phyloP scores from a whole-genome alignment of 2,888 invertebrate species.

The Lithosia quadra region DNA sequence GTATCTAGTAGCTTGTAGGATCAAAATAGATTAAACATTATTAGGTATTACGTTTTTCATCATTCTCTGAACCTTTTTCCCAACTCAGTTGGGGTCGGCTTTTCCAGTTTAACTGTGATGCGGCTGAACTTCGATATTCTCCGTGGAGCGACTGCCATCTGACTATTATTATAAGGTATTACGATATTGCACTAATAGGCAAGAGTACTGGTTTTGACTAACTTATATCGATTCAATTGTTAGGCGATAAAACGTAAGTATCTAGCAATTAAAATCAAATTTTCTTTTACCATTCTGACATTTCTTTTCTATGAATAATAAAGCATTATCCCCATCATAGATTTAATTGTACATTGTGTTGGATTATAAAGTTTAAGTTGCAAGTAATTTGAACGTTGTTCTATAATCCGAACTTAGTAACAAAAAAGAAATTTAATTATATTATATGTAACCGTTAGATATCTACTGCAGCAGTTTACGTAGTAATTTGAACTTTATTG shows the following conservation, averaged over 20 bases:
- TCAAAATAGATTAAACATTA: neutral
- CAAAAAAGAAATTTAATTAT: conserved; percentile 24
- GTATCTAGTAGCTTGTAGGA: neutral
- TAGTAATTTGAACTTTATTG: conserved; percentile 23
- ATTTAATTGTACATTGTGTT: neutral
- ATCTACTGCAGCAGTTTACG: neutral
- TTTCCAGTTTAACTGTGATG: too few relatives aligned
- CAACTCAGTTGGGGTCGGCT: too few relatives aligned
- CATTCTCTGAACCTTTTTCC: too few relatives aligned
- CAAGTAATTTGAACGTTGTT: neutral
- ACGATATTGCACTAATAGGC: neutral
- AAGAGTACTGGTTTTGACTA: neutral
- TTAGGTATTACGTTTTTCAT: too few relatives aligned
- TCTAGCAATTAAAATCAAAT: neutral
- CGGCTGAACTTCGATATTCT: too few relatives aligned
- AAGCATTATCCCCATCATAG: neutral
- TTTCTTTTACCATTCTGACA: neutral
- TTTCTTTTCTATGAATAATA: neutral
- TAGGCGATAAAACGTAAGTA: neutral
- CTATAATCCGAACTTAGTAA: conserved; percentile 29
- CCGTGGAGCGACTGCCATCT: too few relatives aligned
- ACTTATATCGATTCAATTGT: neutral
- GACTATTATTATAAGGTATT: too few relatives aligned
- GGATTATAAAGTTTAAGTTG: neutral
- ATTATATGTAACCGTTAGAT: conserved; percentile 21